These are phyloP conservation scores for Notospermus geniculatus DNA, from an alignment of 1,140 invertebrate genomes.

Conservation along the genomic window DNA sequence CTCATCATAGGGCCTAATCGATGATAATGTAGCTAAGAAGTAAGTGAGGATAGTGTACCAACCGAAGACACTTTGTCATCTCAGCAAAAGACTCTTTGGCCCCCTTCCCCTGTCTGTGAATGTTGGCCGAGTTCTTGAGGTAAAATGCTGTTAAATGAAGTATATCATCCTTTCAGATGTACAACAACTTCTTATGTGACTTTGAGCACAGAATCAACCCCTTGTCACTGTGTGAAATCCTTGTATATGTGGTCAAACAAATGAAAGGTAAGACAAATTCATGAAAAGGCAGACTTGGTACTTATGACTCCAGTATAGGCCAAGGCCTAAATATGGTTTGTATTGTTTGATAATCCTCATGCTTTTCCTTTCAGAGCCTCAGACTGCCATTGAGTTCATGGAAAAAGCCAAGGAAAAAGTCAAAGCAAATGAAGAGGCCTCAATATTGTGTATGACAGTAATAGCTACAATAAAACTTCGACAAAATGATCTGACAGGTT, in stretches of 20 bases:
- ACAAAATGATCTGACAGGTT: slow-evolving; percentile 75
- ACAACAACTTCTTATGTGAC: slow-evolving; percentile 85
- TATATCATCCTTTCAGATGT: slow-evolving; percentile 81
- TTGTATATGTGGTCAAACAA: slow-evolving; percentile 76
- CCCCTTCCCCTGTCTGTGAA: no score
- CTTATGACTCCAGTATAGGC: no score
- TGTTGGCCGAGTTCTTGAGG: no score
- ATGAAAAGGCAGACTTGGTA: neutral
- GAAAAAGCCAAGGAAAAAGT: slow-evolving; percentile 85
- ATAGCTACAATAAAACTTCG: slow-evolving; percentile 82
- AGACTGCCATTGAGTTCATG: slow-evolving; percentile 80
- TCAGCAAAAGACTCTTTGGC: no score
- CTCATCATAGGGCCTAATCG: no score
- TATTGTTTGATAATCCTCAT: neutral
- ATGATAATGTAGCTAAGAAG: no score
- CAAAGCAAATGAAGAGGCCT: slow-evolving; percentile 81
- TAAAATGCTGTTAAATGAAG: no score
- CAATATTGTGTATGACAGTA: slow-evolving; percentile 79
- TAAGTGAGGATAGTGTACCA: no score
- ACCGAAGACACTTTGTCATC: no score
- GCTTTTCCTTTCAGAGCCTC: slow-evolving; percentile 63
- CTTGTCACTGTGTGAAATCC: slow-evolving; percentile 85
- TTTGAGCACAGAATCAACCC: slow-evolving; percentile 97
- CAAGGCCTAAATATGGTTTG: no score
- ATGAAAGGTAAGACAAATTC: slow-evolving; percentile 57